Evolutionary conservation across 2,797 vertebrate genomes (phyloP).

Genomic region (Hylomyscus alleni): DNA sequence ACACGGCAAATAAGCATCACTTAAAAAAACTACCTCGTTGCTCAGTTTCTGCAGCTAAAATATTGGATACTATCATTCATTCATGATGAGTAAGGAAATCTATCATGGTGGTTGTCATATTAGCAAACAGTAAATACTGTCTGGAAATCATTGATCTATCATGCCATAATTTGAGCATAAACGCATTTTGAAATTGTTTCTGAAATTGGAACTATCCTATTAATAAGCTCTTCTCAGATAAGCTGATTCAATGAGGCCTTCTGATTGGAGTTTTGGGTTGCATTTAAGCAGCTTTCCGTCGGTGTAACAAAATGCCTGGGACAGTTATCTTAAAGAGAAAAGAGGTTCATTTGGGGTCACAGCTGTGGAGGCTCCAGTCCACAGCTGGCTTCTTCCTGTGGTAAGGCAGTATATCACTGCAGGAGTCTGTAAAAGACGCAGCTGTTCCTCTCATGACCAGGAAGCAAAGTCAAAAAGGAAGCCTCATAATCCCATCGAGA

Average conservation of each 20-base stretch:
- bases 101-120: neutral
- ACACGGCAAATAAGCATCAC: neutral
- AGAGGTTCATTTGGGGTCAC: neutral
- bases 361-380: neutral
- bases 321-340: neutral
- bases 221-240: neutral
- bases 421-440: neutral
- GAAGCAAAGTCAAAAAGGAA: neutral
- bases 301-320: neutral
- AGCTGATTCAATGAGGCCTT: slow-evolving; percentile 17
- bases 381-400: neutral
- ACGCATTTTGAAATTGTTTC: slow-evolving; percentile 51
- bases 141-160: slow-evolving; percentile 30
- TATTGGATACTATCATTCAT: neutral
- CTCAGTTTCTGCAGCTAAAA: slow-evolving; percentile 22
- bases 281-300: neutral
- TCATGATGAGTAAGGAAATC: slow-evolving; percentile 44
- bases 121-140: slow-evolving; percentile 43
- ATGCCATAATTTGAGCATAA: slow-evolving; percentile 3
- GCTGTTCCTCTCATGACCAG: neutral
- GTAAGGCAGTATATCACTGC: neutral
- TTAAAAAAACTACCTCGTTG: neutral
- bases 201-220: slow-evolving; percentile 46
- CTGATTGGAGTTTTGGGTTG: neutral
- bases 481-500: neutral